phyloP scores from a whole-genome alignment of 1,140 invertebrate genomes.

The Dolichoris vasculosae region DNA sequence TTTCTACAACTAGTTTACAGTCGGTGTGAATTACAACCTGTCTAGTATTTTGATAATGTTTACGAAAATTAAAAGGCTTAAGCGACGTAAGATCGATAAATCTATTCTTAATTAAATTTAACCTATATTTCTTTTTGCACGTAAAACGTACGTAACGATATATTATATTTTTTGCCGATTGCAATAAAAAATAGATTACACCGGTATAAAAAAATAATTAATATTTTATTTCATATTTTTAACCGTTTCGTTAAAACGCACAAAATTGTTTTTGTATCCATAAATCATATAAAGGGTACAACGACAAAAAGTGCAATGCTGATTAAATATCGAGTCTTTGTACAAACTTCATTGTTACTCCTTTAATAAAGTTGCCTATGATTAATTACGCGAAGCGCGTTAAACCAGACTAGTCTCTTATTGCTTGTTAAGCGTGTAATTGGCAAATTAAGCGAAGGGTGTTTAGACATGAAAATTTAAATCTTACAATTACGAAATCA shows the following conservation, averaged over 20 bases:
- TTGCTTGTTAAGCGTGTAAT: slow-evolving; percentile 11
- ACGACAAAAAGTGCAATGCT: not conserved
- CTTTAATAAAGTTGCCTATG: slow-evolving; percentile 1
- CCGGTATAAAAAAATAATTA: too few relatives aligned
- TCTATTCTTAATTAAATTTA: not conserved
- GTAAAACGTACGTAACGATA: too few relatives aligned
- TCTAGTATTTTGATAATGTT: not conserved
- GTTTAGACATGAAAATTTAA: slow-evolving; percentile 9
- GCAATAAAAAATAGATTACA: too few relatives aligned
- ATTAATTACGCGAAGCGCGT: slow-evolving; percentile 1
- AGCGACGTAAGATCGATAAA: not conserved
- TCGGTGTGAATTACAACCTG: not conserved
- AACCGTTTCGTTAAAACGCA: too few relatives aligned
- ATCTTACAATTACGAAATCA: not conserved
- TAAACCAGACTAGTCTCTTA: not conserved
- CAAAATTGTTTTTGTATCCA: too few relatives aligned
- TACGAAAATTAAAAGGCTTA: not conserved
- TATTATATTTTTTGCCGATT: too few relatives aligned
- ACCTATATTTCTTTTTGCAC: not conserved
- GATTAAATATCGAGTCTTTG: not conserved
- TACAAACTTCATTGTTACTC: not conserved
- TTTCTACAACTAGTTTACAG: not conserved
- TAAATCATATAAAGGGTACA: not conserved
- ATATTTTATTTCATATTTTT: too few relatives aligned
- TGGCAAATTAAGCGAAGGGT: slow-evolving; percentile 1